These are phyloP conservation scores for Agrotis puta DNA, from an alignment of 2,888 invertebrate species.

Conservation along the genomic window DNA sequence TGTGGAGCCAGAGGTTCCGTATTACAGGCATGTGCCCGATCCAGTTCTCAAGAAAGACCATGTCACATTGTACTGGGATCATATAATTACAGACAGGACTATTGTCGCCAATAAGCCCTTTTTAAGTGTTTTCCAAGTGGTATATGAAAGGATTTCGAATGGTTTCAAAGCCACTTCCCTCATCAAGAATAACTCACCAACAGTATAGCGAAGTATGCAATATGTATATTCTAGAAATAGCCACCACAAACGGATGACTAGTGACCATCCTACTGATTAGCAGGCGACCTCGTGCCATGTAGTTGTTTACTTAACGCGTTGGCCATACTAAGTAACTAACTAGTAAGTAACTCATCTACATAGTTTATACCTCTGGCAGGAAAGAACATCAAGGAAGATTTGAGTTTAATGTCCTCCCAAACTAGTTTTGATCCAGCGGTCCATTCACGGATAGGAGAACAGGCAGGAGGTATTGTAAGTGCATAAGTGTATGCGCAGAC, in stretches of 20 bases:
- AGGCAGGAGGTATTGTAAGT: too few relatives aligned
- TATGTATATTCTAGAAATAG: constrained; percentile 22
- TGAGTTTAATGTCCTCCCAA: neutral
- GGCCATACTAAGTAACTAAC: constrained; percentile 19
- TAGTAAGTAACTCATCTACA: neutral
- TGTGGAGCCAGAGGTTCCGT: too few relatives aligned
- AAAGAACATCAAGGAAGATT: neutral
- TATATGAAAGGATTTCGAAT: neutral
- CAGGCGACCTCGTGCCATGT: constrained; percentile 20
- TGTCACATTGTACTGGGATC: too few relatives aligned
- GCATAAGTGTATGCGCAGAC: too few relatives aligned
- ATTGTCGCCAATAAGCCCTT: too few relatives aligned
- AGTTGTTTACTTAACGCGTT: constrained; percentile 32
- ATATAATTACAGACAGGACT: too few relatives aligned
- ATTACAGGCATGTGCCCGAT: too few relatives aligned
- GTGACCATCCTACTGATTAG: constrained; percentile 25
- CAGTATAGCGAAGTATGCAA: neutral
- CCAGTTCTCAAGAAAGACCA: too few relatives aligned
- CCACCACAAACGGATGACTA: neutral
- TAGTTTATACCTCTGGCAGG: neutral
- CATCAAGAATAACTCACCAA: neutral
- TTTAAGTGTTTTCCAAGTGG: too few relatives aligned
- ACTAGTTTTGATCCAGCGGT: neutral
- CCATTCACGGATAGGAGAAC: too few relatives aligned
- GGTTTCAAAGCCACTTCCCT: neutral